Evolutionary conservation across 1,140 invertebrate genomes (phyloP).

Genomic region (Thalassaphorura encarpata): DNA sequence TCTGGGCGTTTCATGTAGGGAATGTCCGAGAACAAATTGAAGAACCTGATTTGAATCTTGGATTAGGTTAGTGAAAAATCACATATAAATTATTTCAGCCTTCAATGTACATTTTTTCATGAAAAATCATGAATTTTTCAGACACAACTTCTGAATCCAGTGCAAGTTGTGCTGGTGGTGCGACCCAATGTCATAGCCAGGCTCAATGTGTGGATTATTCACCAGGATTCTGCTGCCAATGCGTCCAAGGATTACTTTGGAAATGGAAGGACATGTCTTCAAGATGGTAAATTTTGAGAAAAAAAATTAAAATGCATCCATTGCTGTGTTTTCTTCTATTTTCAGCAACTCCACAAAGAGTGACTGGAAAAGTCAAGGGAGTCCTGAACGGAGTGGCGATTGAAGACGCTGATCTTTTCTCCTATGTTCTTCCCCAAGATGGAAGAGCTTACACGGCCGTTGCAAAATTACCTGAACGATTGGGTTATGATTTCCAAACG

Average conservation of each 20-base stretch:
- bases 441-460: conserved; percentile 84
- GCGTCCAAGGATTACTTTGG: conserved; percentile 65
- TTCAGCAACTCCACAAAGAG: conserved; percentile 63
- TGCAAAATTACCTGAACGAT: conserved; percentile 56
- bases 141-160: neutral
- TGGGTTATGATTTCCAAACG: conserved; percentile 69
- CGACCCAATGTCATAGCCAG: conserved; percentile 64
- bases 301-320: neutral
- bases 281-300: conserved; percentile 49
- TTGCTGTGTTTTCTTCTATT: conserved; percentile 16
- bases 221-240: conserved; percentile 78
- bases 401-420: conserved; percentile 72
- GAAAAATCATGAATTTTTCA: too few relatives aligned
- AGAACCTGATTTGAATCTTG: conserved; percentile 50
- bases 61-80: conserved; percentile 35
- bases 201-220: conserved; percentile 71
- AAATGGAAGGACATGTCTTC: conserved; percentile 79
- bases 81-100: too few relatives aligned
- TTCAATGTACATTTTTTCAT: too few relatives aligned
- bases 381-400: conserved; percentile 63
- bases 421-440: conserved; percentile 80
- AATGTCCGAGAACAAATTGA: conserved; percentile 51
- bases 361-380: conserved; percentile 74
- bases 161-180: conserved; percentile 37
- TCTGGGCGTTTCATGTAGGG: conserved; percentile 74